Conservation (phyloP, 2,797 vertebrate genomes). For the Momotus momota region DNA sequence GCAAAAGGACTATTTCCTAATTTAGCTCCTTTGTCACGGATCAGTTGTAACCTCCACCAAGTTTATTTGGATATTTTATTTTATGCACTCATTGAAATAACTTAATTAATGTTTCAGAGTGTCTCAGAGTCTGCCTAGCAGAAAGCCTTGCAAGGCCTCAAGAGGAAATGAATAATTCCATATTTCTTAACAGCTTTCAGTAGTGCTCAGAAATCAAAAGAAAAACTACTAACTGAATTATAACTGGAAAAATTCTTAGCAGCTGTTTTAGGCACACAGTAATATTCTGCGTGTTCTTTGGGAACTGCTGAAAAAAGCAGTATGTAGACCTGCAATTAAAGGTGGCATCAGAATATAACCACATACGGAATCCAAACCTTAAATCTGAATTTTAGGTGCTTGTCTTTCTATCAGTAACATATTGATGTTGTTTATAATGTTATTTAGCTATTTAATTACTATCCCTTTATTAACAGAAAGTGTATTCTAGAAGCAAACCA, state of each 20-base stretch:
- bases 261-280: background rate
- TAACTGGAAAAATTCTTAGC: background rate
- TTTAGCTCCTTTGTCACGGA: background rate
- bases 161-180: constrained; percentile 2
- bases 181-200: background rate
- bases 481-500: background rate
- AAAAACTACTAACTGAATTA: background rate
- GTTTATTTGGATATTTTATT: constrained; percentile 16
- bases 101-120: background rate
- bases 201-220: background rate
- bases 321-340: background rate
- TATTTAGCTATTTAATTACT: background rate
- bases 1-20: background rate
- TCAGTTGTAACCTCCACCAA: background rate
- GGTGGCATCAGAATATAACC: background rate
- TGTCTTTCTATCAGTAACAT: background rate
- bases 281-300: background rate
- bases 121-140: background rate
- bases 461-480: background rate
- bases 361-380: background rate
- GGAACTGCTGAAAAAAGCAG: background rate
- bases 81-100: background rate
- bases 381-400: background rate
- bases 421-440: background rate
- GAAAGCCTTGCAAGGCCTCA: background rate